A percentile compares a stretch with the other conserved stretches of the same genome.
Conservation (phyloP, 2,797 vertebrate genomes). For the Adelosebastes latens region DNA sequence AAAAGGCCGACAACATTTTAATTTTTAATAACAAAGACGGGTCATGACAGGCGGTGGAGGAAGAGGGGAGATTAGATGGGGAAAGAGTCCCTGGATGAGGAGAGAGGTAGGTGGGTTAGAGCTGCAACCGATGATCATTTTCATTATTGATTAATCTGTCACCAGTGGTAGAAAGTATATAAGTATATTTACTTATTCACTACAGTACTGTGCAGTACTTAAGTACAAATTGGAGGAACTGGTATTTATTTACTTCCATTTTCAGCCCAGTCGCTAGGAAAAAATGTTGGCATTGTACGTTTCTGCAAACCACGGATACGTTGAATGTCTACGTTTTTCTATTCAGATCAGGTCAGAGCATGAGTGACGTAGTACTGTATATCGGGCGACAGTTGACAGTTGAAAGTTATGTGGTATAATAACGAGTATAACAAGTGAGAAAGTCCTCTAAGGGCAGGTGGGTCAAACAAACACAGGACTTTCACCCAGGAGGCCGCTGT, state of each 20-base stretch:
- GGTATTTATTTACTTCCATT: neutral
- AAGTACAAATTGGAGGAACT: neutral
- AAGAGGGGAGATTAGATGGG: constrained; percentile 23
- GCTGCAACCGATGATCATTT: neutral
- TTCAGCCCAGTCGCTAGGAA: neutral
- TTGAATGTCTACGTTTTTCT: neutral
- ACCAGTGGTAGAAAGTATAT: neutral
- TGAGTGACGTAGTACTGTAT: neutral
- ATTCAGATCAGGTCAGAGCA: too few relatives aligned
- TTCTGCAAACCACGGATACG: neutral
- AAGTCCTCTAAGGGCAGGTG: neutral
- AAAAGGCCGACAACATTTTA: constrained; percentile 46
- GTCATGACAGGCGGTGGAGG: constrained; percentile 42
- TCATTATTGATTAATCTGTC: constrained; percentile 31
- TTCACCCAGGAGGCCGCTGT: neutral
- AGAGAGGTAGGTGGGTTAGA: constrained; percentile 1
- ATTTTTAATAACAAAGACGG: constrained; percentile 56
- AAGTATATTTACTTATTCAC: constrained; percentile 1
- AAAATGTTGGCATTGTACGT: neutral
- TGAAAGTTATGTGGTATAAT: neutral
- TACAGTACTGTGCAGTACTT: neutral
- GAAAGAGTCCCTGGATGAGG: constrained; percentile 23
- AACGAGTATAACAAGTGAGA: neutral
- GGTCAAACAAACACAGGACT: neutral
- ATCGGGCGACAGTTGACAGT: neutral